phyloP scores from a whole-genome alignment of 1,140 invertebrate species.

The Drepana arcuata region DNA sequence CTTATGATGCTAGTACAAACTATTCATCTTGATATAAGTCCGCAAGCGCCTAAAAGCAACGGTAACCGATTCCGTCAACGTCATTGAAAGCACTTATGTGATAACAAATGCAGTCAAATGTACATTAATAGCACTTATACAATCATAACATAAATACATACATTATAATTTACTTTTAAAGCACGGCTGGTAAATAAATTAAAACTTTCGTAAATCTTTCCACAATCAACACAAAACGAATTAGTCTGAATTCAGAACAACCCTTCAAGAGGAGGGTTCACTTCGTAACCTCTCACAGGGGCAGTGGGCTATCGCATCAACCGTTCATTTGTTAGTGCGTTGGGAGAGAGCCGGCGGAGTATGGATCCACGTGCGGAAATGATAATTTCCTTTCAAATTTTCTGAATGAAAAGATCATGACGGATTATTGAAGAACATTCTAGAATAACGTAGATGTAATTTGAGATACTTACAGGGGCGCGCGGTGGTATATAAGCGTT shows the following conservation, averaged over 20 bases:
- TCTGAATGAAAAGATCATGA: slow-evolving; percentile 31
- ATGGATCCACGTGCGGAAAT: slow-evolving; percentile 57
- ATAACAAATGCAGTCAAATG: neutral
- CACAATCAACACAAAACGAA: slow-evolving; percentile 25
- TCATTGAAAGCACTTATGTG: neutral
- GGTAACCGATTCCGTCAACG: neutral
- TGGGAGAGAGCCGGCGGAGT: slow-evolving; percentile 33
- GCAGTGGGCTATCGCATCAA: slow-evolving; percentile 69
- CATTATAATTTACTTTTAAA: neutral
- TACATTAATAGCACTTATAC: neutral
- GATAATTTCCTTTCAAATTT: slow-evolving; percentile 21
- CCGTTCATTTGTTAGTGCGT: slow-evolving; percentile 60
- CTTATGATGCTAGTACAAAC: no score
- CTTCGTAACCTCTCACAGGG: slow-evolving; percentile 60
- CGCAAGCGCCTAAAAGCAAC: no score
- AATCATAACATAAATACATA: neutral
- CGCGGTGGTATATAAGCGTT: slow-evolving; percentile 37
- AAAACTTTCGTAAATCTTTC: slow-evolving; percentile 18
- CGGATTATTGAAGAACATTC: neutral
- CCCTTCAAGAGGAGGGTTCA: slow-evolving; percentile 48
- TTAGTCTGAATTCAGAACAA: slow-evolving; percentile 50
- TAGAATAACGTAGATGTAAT: neutral
- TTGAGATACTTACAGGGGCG: slow-evolving; percentile 56
- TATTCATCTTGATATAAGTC: no score
- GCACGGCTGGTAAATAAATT: slow-evolving; percentile 2